phyloP scores from a whole-genome alignment of 2,888 invertebrate species.

The Agrochola litura region DNA sequence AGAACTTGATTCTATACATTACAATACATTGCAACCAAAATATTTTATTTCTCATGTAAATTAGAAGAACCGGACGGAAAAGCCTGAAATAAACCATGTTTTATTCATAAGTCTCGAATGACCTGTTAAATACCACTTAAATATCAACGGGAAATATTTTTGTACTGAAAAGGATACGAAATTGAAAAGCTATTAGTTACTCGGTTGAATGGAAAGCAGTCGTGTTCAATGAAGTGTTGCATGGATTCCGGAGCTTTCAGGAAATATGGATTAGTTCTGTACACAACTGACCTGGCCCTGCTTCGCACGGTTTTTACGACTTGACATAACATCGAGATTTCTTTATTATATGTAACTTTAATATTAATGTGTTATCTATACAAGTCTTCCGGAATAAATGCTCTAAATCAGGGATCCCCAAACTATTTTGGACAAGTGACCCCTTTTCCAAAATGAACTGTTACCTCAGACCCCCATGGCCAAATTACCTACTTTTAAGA shows the following conservation, averaged over 20 bases:
- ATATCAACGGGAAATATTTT: slow-evolving; percentile 37
- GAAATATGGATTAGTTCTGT: slow-evolving; percentile 44
- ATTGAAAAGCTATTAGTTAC: slow-evolving; percentile 38
- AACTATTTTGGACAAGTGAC: no score
- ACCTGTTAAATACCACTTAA: slow-evolving; percentile 40
- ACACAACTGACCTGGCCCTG: background rate
- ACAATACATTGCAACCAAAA: background rate
- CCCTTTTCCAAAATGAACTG: no score
- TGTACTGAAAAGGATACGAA: slow-evolving; percentile 14
- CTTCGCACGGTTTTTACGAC: background rate
- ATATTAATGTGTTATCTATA: no score
- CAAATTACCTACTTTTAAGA: no score
- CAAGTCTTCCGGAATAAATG: background rate
- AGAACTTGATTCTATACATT: no score
- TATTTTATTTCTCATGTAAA: slow-evolving; percentile 42
- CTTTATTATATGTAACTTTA: no score
- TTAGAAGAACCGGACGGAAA: slow-evolving; percentile 20
- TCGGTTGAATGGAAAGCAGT: slow-evolving; percentile 41
- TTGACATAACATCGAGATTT: background rate
- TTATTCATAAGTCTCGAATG: slow-evolving; percentile 44
- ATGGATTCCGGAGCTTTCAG: slow-evolving; percentile 33
- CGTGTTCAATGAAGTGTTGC: slow-evolving; percentile 37
- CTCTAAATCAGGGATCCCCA: no score
- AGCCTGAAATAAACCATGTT: slow-evolving; percentile 30
- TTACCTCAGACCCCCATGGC: no score